These are phyloP conservation scores for Norana najaformis DNA, from an alignment of 2,888 invertebrate species.

Conservation along the genomic window DNA sequence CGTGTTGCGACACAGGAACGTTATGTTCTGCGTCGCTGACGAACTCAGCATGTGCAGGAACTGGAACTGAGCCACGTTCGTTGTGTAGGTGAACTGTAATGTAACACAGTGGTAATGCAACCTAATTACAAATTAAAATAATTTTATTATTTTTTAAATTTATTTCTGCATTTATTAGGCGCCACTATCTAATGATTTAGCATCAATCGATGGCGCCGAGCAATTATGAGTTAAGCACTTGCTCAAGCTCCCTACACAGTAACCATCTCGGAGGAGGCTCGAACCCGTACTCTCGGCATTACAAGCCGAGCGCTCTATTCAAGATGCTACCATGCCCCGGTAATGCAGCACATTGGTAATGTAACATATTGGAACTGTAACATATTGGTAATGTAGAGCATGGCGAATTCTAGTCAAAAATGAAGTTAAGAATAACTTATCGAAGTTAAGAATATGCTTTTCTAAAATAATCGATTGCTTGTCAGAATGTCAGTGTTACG, in stretches of 20 bases:
- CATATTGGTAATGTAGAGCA: neutral
- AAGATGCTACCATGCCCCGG: no score
- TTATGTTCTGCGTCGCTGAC: constrained; percentile 80
- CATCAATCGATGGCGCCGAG: neutral
- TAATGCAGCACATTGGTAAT: neutral
- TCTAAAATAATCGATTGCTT: no score
- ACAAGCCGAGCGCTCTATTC: no score
- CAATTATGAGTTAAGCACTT: neutral
- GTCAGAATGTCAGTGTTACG: neutral
- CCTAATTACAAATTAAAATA: neutral
- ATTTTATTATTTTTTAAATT: neutral
- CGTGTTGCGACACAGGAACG: constrained; percentile 83
- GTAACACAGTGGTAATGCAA: constrained; percentile 56
- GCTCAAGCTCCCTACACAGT: neutral
- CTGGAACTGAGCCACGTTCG: constrained; percentile 81
- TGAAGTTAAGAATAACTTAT: neutral
- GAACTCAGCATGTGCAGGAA: constrained; percentile 82
- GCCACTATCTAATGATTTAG: no score
- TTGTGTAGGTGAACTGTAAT: constrained; percentile 79
- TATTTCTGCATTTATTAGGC: no score
- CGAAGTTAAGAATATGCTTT: neutral
- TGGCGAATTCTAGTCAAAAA: neutral
- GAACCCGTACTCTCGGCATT: no score
- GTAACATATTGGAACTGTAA: neutral
- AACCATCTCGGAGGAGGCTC: no score